These are phyloP conservation scores for Spondyliosoma cantharus DNA, from an alignment of 2,797 vertebrate species.

Conservation along the genomic window DNA sequence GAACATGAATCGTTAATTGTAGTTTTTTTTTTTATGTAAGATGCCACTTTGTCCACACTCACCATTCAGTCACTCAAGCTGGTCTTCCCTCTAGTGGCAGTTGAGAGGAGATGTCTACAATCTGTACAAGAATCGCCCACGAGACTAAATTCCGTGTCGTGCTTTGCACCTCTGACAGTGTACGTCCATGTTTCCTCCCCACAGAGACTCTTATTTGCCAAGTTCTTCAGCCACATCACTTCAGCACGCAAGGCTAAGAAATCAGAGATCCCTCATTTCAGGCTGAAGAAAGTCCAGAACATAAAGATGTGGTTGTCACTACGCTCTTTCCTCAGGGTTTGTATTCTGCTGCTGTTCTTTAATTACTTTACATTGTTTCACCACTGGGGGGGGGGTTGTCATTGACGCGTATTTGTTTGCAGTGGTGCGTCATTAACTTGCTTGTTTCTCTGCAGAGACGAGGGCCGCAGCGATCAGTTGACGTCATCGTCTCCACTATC, in stretches of 20 bases:
- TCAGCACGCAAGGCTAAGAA: constrained; percentile 98
- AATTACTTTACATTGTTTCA: background rate
- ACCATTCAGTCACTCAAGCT: background rate
- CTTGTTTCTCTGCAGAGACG: constrained; percentile 85
- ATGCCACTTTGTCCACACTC: background rate
- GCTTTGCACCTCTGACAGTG: background rate
- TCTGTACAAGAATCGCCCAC: background rate
- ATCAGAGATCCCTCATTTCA: constrained; percentile 97
- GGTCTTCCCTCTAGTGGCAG: constrained; percentile 36
- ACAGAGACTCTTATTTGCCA: constrained; percentile 97
- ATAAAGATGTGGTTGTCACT: constrained; percentile 99
- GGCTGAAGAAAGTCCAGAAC: constrained; percentile 98
- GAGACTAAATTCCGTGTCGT: background rate
- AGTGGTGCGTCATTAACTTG: background rate
- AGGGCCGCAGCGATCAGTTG: constrained; percentile 97
- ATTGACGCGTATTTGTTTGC: background rate
- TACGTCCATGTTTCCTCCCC: constrained; percentile 1
- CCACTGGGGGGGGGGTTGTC: background rate
- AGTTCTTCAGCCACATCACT: constrained; percentile 97
- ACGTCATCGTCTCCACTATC: constrained; percentile 96
- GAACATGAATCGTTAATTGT: background rate
- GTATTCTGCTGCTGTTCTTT: background rate
- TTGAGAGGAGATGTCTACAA: background rate
- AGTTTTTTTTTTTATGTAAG: background rate
- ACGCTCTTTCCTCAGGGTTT: constrained; percentile 95